These are phyloP conservation scores for Zaprionus taronus DNA, from an alignment of 1,140 invertebrate species.

Conservation along the genomic window DNA sequence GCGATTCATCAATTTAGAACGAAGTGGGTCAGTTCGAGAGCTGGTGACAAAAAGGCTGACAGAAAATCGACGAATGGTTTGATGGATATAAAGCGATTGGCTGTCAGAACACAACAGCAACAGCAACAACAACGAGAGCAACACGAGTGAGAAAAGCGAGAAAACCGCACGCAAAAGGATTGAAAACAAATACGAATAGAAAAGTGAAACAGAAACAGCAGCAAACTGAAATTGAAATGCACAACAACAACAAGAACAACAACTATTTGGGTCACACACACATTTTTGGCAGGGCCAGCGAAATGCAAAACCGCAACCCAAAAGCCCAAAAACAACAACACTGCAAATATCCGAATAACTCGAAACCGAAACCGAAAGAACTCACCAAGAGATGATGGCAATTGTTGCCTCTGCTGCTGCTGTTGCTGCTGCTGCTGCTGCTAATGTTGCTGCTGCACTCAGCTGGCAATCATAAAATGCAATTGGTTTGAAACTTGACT, in stretches of 20 bases:
- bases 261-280: conserved; percentile 66
- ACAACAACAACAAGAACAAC: conserved; percentile 36
- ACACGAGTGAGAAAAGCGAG: conserved; percentile 8
- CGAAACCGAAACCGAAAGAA: conserved; percentile 1
- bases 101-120: conserved; percentile 24
- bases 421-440: not conserved
- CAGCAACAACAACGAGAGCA: not conserved
- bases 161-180: conserved; percentile 36
- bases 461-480: conserved; percentile 79
- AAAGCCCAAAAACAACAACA: conserved; percentile 17
- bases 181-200: conserved; percentile 55
- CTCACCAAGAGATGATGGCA: conserved; percentile 71
- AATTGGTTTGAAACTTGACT: conserved; percentile 74
- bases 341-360: not conserved
- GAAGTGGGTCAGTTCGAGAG: conserved; percentile 39
- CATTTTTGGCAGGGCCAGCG: conserved; percentile 45
- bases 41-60: conserved; percentile 42
- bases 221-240: conserved; percentile 42
- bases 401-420: conserved; percentile 33
- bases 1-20: conserved; percentile 38
- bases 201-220: conserved; percentile 33
- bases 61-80: conserved; percentile 5
- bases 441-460: conserved; percentile 51
- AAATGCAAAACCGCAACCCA: conserved; percentile 46
- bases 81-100: conserved; percentile 30